Percentiles rank a stretch among this genome's conserved stretches.
phyloP scores from a whole-genome alignment of 2,888 invertebrate genomes.

The Caenorhabditis sinica region DNA sequence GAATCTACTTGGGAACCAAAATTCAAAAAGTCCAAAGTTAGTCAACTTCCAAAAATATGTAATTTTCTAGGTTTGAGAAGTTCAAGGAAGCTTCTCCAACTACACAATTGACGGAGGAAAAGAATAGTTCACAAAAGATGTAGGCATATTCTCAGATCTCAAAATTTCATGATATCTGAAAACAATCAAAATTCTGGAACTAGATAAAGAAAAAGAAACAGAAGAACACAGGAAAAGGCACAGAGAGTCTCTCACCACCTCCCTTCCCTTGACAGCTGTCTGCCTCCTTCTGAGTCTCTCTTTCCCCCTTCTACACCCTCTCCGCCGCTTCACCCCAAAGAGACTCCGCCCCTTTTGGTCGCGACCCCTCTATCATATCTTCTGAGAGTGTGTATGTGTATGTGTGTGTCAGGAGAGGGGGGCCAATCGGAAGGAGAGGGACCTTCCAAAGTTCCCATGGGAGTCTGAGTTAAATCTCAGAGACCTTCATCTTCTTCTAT shows the following conservation, averaged over 20 bases:
- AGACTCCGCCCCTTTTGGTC: slow-evolving; percentile 15
- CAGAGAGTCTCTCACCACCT: background rate
- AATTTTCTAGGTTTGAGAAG: too few relatives aligned
- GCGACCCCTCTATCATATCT: slow-evolving; percentile 57
- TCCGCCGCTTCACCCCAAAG: background rate
- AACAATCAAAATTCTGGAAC: background rate
- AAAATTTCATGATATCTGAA: background rate
- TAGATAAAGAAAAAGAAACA: background rate
- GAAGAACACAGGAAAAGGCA: slow-evolving; percentile 13
- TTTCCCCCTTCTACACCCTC: background rate
- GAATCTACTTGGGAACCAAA: too few relatives aligned
- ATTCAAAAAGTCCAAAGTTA: too few relatives aligned
- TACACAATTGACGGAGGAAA: too few relatives aligned
- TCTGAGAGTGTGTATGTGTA: background rate
- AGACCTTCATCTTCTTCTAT: slow-evolving; percentile 10
- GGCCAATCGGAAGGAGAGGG: slow-evolving; percentile 4
- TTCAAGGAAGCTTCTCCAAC: too few relatives aligned
- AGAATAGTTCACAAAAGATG: too few relatives aligned
- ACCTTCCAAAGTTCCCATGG: slow-evolving; percentile 29
- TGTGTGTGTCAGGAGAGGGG: background rate
- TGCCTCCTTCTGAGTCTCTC: slow-evolving; percentile 39
- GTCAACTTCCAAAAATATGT: too few relatives aligned
- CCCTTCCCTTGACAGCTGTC: slow-evolving; percentile 32
- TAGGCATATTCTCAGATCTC: background rate
- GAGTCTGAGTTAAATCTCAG: slow-evolving; percentile 31